phyloP scores from a whole-genome alignment of 2,888 invertebrate genomes.

The Micoletzkya japonica region DNA sequence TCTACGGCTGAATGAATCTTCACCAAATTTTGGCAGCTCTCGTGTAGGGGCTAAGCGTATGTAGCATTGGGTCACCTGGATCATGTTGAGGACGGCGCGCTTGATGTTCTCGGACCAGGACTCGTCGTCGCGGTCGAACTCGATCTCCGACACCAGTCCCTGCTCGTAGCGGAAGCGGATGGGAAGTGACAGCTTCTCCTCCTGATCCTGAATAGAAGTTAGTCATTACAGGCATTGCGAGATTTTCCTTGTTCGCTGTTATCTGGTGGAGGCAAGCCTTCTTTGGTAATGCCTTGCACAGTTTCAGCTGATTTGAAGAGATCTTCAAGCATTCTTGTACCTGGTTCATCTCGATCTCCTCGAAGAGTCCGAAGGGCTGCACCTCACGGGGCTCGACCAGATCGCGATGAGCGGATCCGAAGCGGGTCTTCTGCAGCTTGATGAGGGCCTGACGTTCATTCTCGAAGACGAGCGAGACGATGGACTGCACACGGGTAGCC shows the following conservation, averaged over 20 bases:
- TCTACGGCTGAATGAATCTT: no score
- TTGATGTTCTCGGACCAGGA: slow-evolving; percentile 60
- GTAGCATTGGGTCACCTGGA: no score
- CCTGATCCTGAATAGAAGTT: slow-evolving; percentile 39
- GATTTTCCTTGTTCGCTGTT: no score
- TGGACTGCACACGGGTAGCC: slow-evolving; percentile 49
- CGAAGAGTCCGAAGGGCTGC: slow-evolving; percentile 24
- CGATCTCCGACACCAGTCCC: slow-evolving; percentile 50
- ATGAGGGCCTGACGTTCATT: slow-evolving; percentile 38
- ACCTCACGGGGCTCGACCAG: slow-evolving; percentile 20
- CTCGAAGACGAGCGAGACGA: slow-evolving; percentile 44
- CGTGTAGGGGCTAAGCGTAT: no score
- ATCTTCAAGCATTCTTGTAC: no score
- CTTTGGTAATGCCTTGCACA: no score
- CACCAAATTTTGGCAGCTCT: no score
- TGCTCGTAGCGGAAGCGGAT: slow-evolving; percentile 50
- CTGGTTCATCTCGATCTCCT: slow-evolving; percentile 16
- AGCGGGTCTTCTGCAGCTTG: slow-evolving; percentile 36
- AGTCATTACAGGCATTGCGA: no score
- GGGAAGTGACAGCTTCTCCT: slow-evolving; percentile 43
- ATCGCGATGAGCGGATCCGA: slow-evolving; percentile 41
- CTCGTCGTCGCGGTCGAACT: slow-evolving; percentile 46
- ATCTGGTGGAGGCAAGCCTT: no score
- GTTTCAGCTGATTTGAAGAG: no score
- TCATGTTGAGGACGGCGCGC: slow-evolving; percentile 56